Base-by-base conservation (phyloP, 1,140 invertebrate genomes). In the Ceratina australensis region DNA sequence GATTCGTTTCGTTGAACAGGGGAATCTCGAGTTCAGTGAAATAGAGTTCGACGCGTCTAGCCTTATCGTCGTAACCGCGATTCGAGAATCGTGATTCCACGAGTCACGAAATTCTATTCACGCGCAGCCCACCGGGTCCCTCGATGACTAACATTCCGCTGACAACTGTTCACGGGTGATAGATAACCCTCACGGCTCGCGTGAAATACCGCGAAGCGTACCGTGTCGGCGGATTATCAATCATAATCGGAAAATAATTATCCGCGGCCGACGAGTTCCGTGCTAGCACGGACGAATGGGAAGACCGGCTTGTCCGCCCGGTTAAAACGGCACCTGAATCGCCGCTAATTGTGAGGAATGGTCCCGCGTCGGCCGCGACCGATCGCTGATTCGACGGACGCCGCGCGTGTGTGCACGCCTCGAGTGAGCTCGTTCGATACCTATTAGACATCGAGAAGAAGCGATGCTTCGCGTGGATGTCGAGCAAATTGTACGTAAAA, bases 201-300 rank as follows among this genome's bases (percentile, higher is more conserved):
- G 49, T 20, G 24, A 59, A 65, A 65, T 42, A 5, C 33, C 33
- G 52, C 52, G 52, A 54, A 15, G 5, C 20, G 65, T 16, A 67
- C 24, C 78, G 69, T 69, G 67, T 47, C 73, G 49, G n/a, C 20
- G 64, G 77, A 82, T 81, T 82, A 86, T 86, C 79, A 86, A 86
- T 86, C 85, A 86, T 86, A 86, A 86, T 86, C 85, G 85, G 81
- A 83, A 86, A 86, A 86, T 86, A 86, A 86, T 86, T 86, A 86
- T 83, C 76, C 78, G 42, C 20, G 72, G 60, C 80, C 54, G 75
- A 59, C 73, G 81, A 61, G 74, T 81, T 69, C 72, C 71, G 59
- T 66, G 82, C 24, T 52, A 49, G 82, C 33, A 49, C 63, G 82
- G 59, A 47, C 69, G 74, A 67, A 78, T 60, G 63, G 66, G 66